Conservation (phyloP, 1,140 invertebrate species). For the Eurosta solidaginis region DNA sequence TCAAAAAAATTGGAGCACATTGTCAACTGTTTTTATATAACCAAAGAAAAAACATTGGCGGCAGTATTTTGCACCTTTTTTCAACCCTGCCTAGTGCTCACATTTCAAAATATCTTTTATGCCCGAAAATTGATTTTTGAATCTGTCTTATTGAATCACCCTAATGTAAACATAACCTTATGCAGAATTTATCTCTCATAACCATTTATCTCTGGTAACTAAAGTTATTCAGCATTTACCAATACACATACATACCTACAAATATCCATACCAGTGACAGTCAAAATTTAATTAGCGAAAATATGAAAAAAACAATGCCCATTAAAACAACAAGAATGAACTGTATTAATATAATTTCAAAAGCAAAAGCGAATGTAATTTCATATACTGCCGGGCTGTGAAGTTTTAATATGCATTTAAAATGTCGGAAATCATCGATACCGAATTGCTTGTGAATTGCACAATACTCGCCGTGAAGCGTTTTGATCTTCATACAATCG, state of each 20-base stretch:
- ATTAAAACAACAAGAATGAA: not conserved
- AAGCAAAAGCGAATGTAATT: not conserved
- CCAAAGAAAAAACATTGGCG: too few relatives aligned
- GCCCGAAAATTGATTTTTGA: too few relatives aligned
- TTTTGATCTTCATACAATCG: conserved; percentile 52
- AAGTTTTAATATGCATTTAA: conserved; percentile 17
- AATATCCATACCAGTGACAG: not conserved
- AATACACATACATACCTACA: not conserved
- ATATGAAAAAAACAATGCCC: not conserved
- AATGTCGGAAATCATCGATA: conserved; percentile 57
- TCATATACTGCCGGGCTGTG: not conserved
- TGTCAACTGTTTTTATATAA: too few relatives aligned
- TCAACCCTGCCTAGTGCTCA: too few relatives aligned
- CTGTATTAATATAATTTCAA: not conserved
- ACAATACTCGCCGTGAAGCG: conserved; percentile 55
- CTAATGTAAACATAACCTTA: too few relatives aligned
- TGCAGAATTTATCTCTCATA: too few relatives aligned
- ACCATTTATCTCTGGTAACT: too few relatives aligned
- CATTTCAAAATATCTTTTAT: too few relatives aligned
- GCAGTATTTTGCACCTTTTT: too few relatives aligned
- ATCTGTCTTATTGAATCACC: too few relatives aligned
- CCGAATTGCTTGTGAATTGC: conserved; percentile 56
- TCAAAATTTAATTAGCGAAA: not conserved
- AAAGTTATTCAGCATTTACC: not conserved
- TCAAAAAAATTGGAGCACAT: too few relatives aligned